Evolutionary conservation across 2,888 invertebrate species (phyloP).

Genomic region (Escarpia spicata): DNA sequence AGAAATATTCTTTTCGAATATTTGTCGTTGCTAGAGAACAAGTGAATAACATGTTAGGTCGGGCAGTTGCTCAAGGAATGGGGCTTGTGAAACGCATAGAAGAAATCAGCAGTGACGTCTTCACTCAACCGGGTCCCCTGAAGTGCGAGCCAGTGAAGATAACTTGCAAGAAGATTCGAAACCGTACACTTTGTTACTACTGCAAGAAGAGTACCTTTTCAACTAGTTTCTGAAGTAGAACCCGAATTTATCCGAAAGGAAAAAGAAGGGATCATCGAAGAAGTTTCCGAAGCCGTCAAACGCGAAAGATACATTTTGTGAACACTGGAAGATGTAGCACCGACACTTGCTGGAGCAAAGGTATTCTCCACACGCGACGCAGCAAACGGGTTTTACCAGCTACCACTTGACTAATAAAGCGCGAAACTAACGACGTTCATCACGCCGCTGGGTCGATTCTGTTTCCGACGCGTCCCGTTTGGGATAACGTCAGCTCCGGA

Average conservation of each 20-base stretch:
- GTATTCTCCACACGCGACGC: constrained; percentile 8
- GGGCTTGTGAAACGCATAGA: neutral
- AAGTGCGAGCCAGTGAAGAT: neutral
- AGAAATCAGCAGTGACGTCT: neutral
- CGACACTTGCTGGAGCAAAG: constrained; percentile 19
- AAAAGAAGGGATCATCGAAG: neutral
- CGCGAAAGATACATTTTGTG: neutral
- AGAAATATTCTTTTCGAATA: neutral
- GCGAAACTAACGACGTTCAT: constrained; percentile 19
- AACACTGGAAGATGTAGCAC: neutral
- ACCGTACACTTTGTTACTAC: too few species aligned
- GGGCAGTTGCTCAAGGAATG: neutral
- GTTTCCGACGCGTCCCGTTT: constrained; percentile 7
- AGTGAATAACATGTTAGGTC: neutral
- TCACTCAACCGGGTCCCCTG: neutral
- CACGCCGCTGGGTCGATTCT: neutral
- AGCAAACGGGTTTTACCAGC: constrained; percentile 20
- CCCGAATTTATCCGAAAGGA: neutral
- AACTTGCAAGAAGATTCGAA: too few species aligned
- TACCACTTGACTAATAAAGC: neutral
- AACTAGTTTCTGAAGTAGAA: neutral
- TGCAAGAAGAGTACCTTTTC: neutral
- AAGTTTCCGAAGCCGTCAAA: neutral
- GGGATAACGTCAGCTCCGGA: neutral
- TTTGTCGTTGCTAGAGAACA: neutral